A percentile compares a stretch with the other conserved stretches of the same genome.
These are phyloP conservation scores for Myotis vivesi DNA, from an alignment of 2,797 vertebrate genomes.

Conservation along the genomic window DNA sequence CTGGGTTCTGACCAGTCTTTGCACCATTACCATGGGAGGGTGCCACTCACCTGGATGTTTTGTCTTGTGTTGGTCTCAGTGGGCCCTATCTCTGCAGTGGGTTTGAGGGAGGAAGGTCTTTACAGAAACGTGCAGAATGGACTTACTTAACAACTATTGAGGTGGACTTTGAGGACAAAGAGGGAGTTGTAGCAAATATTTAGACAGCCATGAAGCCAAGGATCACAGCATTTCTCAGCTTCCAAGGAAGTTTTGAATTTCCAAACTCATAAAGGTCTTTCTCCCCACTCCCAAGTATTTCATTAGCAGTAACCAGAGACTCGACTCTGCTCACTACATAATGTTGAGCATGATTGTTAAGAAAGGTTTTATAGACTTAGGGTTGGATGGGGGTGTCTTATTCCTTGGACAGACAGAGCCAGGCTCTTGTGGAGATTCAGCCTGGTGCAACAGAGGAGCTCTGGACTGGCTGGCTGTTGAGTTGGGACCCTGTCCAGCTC, in stretches of 20 bases:
- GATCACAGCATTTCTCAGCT: background rate
- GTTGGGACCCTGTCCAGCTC: fast-evolving
- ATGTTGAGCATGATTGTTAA: background rate
- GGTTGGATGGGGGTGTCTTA: background rate
- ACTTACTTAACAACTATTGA: background rate
- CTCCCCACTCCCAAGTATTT: background rate
- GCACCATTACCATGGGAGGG: fast-evolving
- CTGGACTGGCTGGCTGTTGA: background rate
- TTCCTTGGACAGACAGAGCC: background rate
- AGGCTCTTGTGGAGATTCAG: background rate
- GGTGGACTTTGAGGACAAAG: background rate
- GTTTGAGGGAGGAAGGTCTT: background rate
- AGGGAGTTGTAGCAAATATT: background rate
- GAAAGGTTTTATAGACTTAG: background rate
- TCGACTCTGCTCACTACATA: background rate
- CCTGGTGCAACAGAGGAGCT: background rate
- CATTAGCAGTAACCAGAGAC: background rate
- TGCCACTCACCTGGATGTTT: background rate
- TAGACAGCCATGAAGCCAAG: background rate
- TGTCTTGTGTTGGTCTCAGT: no score
- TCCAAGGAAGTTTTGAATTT: background rate
- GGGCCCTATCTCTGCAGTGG: background rate
- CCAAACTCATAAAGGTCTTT: background rate
- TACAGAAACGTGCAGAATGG: background rate
- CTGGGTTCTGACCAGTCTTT: background rate